Percentiles rank a stretch among this genome's conserved stretches.
phyloP scores from a whole-genome alignment of 1,140 invertebrate species.

The Ostrea edulis region DNA sequence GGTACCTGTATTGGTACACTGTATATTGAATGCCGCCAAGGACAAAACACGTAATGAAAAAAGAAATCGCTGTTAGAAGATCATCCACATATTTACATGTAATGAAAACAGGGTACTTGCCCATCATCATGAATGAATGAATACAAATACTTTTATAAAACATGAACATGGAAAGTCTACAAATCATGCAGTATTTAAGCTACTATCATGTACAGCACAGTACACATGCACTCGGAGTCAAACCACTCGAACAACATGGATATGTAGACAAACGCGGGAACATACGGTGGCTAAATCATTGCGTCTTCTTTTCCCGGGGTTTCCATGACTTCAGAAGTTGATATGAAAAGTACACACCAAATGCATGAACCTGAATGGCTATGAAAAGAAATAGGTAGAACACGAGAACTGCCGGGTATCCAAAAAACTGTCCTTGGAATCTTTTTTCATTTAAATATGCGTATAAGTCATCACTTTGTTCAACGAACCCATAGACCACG shows the following conservation, averaged over 20 bases:
- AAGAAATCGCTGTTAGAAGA: no score
- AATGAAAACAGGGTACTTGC: not conserved
- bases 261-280: not conserved
- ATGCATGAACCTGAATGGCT: conserved; percentile 93
- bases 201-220: not conserved
- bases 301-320: conserved; percentile 60
- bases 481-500: conserved; percentile 89
- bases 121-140: not conserved
- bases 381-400: conserved; percentile 96
- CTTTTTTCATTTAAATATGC: conserved; percentile 89
- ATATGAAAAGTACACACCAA: conserved; percentile 93
- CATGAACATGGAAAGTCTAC: not conserved
- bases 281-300: not conserved
- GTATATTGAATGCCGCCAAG: no score
- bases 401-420: conserved; percentile 94
- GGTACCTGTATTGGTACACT: no score
- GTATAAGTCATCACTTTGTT: conserved; percentile 92
- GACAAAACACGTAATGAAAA: no score
- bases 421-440: conserved; percentile 77
- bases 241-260: conserved; percentile 16
- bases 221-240: conserved; percentile 11
- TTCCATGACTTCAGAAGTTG: conserved; percentile 93
- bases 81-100: not conserved
- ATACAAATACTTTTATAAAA: not conserved
- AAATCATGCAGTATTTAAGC: not conserved